A percentile compares a stretch with the other conserved stretches of the same genome.
Conservation (phyloP, 2,888 invertebrate species). For the Drosophila melanosoma region DNA sequence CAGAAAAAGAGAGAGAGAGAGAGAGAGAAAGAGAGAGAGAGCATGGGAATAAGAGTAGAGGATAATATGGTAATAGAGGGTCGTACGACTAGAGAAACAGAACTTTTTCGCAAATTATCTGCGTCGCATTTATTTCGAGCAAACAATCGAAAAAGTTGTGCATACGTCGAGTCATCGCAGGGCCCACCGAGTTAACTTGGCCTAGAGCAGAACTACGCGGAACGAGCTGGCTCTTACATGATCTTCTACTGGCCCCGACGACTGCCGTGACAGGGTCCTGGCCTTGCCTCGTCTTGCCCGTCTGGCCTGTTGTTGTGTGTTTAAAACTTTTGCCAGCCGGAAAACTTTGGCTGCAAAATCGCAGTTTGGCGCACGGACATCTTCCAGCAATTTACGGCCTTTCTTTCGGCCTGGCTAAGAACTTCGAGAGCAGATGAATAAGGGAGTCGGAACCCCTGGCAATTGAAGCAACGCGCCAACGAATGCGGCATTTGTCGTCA, state of each 20-base stretch:
- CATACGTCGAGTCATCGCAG: conserved; percentile 57
- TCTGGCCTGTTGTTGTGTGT: conserved; percentile 35
- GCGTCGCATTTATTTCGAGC: conserved; percentile 78
- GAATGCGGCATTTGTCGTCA: conserved; percentile 39
- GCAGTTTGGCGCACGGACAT: conserved; percentile 54
- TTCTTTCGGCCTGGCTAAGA: conserved; percentile 38
- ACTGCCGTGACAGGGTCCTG: conserved; percentile 37
- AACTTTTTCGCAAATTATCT: conserved; percentile 77
- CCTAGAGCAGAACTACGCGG: conserved; percentile 23
- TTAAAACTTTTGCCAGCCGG: conserved; percentile 69
- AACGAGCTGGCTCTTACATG: conserved; percentile 31
- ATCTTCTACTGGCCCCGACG: conserved; percentile 39
- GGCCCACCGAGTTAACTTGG: conserved; percentile 36
- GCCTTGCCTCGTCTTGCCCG: not conserved
- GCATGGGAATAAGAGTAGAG: not conserved
- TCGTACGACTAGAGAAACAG: conserved; percentile 28
- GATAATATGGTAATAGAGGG: conserved; percentile 43
- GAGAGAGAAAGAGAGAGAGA: not conserved
- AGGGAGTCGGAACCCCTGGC: conserved; percentile 39
- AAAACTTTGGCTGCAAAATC: conserved; percentile 62
- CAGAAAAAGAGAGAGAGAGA: not conserved
- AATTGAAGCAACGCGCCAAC: conserved; percentile 60
- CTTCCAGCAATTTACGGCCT: conserved; percentile 78
- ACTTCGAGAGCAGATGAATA: conserved; percentile 41
- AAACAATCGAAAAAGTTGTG: conserved; percentile 76